Evolutionary conservation across 2,113 vertebrate genomes (phyloP).

Genomic region (Rhadina sibilatrix): DNA sequence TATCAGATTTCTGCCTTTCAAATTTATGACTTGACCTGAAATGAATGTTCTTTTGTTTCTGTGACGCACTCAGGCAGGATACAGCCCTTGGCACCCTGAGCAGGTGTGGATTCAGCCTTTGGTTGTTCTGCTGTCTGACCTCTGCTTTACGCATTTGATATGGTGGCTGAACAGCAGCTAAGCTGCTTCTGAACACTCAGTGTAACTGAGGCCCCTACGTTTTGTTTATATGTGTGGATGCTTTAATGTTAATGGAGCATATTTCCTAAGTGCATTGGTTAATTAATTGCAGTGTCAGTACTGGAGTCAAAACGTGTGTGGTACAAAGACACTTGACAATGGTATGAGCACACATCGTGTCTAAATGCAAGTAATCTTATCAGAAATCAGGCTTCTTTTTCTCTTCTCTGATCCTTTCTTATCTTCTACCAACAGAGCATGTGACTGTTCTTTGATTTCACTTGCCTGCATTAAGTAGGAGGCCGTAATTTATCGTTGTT

Average conservation of each 20-base stretch:
- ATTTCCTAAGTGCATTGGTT: not conserved
- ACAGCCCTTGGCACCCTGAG: not conserved
- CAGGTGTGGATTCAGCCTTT: not conserved
- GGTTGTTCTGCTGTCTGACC: not conserved
- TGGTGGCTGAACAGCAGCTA: not conserved
- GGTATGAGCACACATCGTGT: not conserved
- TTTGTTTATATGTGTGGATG: not conserved
- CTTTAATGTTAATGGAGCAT: not conserved
- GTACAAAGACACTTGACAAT: not conserved
- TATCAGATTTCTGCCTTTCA: not conserved
- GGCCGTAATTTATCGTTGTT: not conserved
- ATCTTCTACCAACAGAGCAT: not conserved
- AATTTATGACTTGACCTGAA: not conserved
- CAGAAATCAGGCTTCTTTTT: not conserved
- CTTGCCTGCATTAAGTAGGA: not conserved
- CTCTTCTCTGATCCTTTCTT: not conserved
- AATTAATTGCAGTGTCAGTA: not conserved
- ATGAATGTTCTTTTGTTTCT: not conserved
- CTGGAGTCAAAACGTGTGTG: not conserved
- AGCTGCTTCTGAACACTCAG: not conserved
- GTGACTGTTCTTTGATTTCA: not conserved
- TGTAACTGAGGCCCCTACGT: not conserved
- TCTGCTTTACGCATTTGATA: not conserved
- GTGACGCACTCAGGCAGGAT: not conserved
- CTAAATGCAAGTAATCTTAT: not conserved